These are phyloP conservation scores for Oreochromis aureus DNA, from an alignment of 2,113 vertebrate genomes.

Conservation along the genomic window DNA sequence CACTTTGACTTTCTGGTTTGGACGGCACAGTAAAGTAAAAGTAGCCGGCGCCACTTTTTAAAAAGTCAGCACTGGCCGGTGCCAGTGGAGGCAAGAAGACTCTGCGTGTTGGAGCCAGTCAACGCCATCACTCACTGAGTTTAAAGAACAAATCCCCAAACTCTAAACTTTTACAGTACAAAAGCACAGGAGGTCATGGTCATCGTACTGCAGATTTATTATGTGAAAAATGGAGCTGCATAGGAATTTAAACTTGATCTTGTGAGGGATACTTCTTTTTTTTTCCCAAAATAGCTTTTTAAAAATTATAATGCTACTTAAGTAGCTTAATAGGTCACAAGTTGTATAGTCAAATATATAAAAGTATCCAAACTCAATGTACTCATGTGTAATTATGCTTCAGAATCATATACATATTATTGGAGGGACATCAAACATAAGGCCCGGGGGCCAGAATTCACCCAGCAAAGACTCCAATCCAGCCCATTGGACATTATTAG, in stretches of 20 bases:
- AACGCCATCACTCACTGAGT: background rate
- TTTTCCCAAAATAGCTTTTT: background rate
- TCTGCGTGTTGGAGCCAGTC: background rate
- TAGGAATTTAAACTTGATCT: background rate
- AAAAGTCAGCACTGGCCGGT: constrained; percentile 4
- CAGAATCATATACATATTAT: background rate
- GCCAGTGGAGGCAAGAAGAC: background rate
- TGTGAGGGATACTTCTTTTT: background rate
- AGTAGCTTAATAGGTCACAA: background rate
- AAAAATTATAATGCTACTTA: background rate
- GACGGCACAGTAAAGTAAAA: background rate
- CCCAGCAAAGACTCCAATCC: background rate
- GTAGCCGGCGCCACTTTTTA: background rate
- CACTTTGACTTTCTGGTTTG: background rate
- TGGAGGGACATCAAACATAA: background rate
- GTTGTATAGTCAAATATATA: background rate
- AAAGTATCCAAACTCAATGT: background rate
- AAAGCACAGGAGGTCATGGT: background rate
- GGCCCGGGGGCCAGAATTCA: background rate
- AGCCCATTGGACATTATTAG: background rate
- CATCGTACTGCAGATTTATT: background rate
- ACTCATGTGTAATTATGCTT: background rate
- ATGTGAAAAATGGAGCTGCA: background rate
- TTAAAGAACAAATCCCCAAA: background rate
- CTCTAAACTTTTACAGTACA: background rate